Evolutionary conservation across 2,797 vertebrate genomes (phyloP).

Genomic region (Brachymystax lenok): DNA sequence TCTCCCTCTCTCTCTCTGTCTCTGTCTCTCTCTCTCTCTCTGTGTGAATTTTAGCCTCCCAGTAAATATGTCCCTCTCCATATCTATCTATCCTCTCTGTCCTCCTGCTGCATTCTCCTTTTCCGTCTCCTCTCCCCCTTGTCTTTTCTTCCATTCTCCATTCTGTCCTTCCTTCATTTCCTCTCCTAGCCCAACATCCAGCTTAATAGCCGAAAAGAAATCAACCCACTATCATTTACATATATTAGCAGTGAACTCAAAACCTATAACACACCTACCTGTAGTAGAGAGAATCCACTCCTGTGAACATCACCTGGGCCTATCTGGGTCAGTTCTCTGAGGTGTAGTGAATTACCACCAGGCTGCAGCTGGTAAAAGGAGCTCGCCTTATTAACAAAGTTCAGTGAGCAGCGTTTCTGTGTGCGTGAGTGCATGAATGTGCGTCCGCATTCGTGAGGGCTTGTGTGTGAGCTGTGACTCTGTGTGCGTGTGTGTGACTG

Average conservation of each 20-base stretch:
- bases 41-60: background rate
- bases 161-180: background rate
- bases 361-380: conserved; percentile 34
- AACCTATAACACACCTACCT: background rate
- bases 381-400: conserved; percentile 42
- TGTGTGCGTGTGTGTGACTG: conserved; percentile 13
- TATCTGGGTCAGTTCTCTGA: conserved; percentile 9
- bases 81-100: conserved; percentile 1
- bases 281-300: background rate
- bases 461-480: background rate
- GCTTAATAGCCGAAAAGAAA: background rate
- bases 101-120: background rate
- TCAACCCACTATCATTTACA: background rate
- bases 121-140: background rate
- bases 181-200: background rate
- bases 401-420: conserved; percentile 33
- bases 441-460: conserved; percentile 7
- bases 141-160: background rate
- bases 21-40: background rate
- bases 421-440: background rate
- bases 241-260: background rate
- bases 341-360: conserved; percentile 35
- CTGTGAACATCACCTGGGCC: background rate
- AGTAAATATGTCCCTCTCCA: background rate
- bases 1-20: background rate